Evolutionary conservation across 1,140 invertebrate genomes (phyloP).

Genomic region (Chrysopa pallens): DNA sequence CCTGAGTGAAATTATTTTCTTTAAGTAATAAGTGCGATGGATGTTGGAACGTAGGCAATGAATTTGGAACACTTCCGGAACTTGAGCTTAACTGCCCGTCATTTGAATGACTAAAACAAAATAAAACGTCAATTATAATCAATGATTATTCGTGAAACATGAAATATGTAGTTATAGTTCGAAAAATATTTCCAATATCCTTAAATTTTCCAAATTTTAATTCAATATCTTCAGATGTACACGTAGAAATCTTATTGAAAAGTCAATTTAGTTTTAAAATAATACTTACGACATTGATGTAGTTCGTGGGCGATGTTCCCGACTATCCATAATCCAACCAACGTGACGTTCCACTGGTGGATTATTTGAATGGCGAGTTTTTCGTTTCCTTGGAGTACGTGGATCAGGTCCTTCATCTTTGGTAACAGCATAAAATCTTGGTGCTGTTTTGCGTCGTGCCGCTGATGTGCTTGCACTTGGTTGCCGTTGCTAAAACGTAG

Average conservation of each 20-base stretch:
- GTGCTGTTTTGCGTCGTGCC: constrained; percentile 24
- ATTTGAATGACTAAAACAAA: constrained; percentile 38
- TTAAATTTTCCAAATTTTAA: too few relatives aligned
- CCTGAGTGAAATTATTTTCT: constrained; percentile 95
- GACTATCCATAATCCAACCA: constrained; percentile 89
- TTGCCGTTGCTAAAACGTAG: too few relatives aligned
- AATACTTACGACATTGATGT: constrained; percentile 46
- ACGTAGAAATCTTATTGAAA: too few relatives aligned
- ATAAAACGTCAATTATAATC: constrained; percentile 1
- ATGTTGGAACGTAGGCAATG: constrained; percentile 85
- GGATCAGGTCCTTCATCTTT: constrained; percentile 53
- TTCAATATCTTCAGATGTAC: too few relatives aligned
- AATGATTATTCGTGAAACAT: too few relatives aligned
- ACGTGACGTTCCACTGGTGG: constrained; percentile 89
- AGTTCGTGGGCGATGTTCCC: constrained; percentile 59
- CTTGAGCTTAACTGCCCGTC: constrained; percentile 44
- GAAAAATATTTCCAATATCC: too few relatives aligned
- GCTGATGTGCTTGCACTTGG: too few relatives aligned
- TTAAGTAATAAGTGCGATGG: constrained; percentile 89
- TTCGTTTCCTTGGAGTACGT: constrained; percentile 61
- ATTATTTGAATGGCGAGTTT: constrained; percentile 82
- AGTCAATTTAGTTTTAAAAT: too few relatives aligned
- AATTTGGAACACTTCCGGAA: constrained; percentile 55
- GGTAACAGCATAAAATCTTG: constrained; percentile 88
- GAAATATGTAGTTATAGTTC: too few relatives aligned